phyloP scores from a whole-genome alignment of 2,888 invertebrate genomes.

The Plebejus argus region DNA sequence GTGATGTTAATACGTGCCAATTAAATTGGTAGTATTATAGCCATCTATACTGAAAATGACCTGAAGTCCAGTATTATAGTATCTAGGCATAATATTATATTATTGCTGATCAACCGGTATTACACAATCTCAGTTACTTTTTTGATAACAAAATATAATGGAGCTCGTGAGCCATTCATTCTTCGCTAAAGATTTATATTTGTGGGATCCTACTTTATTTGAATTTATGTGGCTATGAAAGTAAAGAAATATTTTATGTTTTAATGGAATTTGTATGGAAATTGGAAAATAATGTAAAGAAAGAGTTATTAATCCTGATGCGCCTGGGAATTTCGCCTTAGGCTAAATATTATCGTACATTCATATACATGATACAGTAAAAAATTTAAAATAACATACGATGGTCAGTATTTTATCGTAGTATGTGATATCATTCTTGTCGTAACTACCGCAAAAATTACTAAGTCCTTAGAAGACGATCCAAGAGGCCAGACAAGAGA shows the following conservation, averaged over 20 bases:
- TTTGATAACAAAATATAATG: constrained; percentile 19
- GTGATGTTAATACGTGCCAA: too few species aligned
- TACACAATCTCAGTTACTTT: neutral
- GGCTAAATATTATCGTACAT: neutral
- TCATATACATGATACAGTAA: neutral
- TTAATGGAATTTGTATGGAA: neutral
- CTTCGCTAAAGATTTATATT: constrained; percentile 15
- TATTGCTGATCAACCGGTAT: neutral
- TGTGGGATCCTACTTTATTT: constrained; percentile 6
- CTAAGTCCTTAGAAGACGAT: neutral
- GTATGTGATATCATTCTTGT: neutral
- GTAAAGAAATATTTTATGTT: neutral
- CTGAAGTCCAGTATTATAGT: too few species aligned
- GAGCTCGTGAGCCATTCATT: neutral
- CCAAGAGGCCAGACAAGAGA: neutral
- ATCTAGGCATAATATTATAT: neutral
- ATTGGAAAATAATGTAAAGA: neutral
- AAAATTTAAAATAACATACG: neutral
- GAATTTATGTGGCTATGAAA: constrained; percentile 11
- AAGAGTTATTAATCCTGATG: neutral
- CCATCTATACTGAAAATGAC: too few species aligned
- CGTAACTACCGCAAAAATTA: neutral
- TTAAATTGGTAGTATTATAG: too few species aligned
- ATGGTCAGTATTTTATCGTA: neutral
- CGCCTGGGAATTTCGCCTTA: neutral